A percentile compares a stretch with the other conserved stretches of the same genome.
phyloP scores from a whole-genome alignment of 1,140 invertebrate genomes.

The Diabrotica virgifera region DNA sequence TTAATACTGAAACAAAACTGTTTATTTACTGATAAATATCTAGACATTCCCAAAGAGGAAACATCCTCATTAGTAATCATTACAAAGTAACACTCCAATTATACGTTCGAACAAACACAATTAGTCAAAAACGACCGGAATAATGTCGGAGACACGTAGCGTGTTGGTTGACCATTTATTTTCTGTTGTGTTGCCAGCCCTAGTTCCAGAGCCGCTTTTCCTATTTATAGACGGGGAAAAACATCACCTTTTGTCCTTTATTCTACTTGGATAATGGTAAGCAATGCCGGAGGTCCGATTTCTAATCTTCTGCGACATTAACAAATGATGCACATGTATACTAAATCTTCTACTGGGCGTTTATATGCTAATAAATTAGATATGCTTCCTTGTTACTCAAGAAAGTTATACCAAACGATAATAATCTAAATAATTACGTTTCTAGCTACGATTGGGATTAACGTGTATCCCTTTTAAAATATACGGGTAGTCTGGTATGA shows the following conservation, averaged over 20 bases:
- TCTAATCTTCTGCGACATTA: neutral
- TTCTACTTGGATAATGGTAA: neutral
- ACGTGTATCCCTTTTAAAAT: no score
- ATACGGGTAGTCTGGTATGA: no score
- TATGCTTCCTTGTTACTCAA: no score
- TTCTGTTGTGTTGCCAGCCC: neutral
- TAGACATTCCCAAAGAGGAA: neutral
- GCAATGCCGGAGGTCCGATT: neutral
- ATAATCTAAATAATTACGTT: no score
- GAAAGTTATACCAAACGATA: no score
- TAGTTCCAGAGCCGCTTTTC: neutral
- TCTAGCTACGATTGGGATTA: no score
- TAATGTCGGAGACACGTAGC: slow-evolving; percentile 10
- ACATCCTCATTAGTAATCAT: slow-evolving; percentile 13
- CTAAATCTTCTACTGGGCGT: no score
- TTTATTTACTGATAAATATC: slow-evolving; percentile 8
- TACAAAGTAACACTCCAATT: slow-evolving; percentile 13
- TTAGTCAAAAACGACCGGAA: slow-evolving; percentile 11
- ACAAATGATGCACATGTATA: no score
- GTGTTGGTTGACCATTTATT: slow-evolving; percentile 7
- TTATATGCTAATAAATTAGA: no score
- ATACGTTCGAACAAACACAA: slow-evolving; percentile 7
- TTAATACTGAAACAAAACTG: slow-evolving; percentile 3
- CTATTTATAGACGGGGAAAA: neutral
- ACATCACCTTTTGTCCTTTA: neutral